phyloP scores from a whole-genome alignment of 2,797 vertebrate genomes.

The Sebastes trivittatus region DNA sequence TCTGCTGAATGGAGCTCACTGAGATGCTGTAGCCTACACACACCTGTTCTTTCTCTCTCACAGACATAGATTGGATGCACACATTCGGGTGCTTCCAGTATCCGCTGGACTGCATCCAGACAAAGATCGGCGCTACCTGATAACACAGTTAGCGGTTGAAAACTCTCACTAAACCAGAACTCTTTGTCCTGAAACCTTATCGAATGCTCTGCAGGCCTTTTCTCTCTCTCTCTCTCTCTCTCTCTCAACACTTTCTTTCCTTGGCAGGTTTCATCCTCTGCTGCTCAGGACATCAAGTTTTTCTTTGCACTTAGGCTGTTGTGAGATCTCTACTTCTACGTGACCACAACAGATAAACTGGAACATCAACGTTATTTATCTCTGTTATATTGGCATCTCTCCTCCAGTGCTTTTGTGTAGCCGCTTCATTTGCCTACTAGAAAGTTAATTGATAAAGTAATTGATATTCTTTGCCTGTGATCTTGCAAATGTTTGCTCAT shows the following conservation, averaged over 20 bases:
- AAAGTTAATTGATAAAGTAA: conserved; percentile 13
- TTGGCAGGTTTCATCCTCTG: neutral
- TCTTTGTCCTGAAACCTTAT: conserved; percentile 7
- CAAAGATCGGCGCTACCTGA: conserved; percentile 17
- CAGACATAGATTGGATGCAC: neutral
- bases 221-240: neutral
- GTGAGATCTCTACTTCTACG: neutral
- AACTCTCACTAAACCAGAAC: conserved; percentile 9
- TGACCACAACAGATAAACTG: neutral
- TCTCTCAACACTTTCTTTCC: neutral
- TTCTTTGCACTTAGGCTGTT: neutral
- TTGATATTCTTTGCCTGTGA: conserved; percentile 21
- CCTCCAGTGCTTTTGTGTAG: neutral
- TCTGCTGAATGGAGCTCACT: conserved; percentile 40
- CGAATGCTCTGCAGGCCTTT: conserved; percentile 1
- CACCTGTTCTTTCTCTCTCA: conserved; percentile 4
- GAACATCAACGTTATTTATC: neutral
- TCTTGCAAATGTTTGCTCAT: conserved; percentile 14
- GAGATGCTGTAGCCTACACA: conserved; percentile 1
- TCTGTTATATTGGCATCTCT: neutral
- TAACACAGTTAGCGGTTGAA: neutral
- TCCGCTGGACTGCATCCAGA: conserved; percentile 2
- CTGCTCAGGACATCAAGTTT: neutral
- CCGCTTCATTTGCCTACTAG: neutral
- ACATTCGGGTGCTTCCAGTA: neutral